Conservation (phyloP, 2,797 vertebrate genomes). For the Tadarida brasiliensis region DNA sequence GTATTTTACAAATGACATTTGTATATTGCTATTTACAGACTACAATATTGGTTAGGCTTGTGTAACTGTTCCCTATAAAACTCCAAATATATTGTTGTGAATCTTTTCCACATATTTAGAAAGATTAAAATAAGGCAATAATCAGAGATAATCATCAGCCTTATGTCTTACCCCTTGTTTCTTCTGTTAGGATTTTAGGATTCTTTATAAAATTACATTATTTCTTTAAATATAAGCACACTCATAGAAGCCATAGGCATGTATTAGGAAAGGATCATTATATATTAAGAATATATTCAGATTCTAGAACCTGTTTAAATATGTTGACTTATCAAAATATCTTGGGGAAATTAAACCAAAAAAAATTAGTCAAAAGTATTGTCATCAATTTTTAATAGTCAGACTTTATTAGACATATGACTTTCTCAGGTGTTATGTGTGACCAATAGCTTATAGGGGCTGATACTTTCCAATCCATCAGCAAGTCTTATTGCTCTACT, state of each 20-base stretch:
- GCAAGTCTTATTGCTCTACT: background rate
- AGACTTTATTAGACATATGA: background rate
- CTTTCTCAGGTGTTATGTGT: background rate
- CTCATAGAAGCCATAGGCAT: background rate
- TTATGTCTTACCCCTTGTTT: background rate
- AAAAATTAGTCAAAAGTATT: background rate
- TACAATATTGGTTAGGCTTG: background rate
- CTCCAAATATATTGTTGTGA: background rate
- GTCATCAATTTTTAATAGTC: background rate
- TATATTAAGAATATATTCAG: background rate
- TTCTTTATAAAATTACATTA: background rate
- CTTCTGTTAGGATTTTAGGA: background rate
- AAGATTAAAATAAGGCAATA: background rate
- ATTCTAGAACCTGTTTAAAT: conserved; percentile 9
- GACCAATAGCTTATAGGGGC: background rate
- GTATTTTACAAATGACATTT: conserved; percentile 16
- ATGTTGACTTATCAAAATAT: background rate
- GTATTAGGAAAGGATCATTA: background rate
- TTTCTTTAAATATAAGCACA: background rate
- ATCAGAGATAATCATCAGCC: background rate
- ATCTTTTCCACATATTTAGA: conserved; percentile 39
- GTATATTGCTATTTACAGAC: background rate
- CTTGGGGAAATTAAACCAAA: background rate
- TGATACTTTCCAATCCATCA: background rate
- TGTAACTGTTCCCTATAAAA: background rate